Percentiles rank a stretch among this genome's conserved stretches.
These are phyloP conservation scores for Drosophila suboccidentalis DNA, from an alignment of 2,888 invertebrate genomes.

Conservation along the genomic window DNA sequence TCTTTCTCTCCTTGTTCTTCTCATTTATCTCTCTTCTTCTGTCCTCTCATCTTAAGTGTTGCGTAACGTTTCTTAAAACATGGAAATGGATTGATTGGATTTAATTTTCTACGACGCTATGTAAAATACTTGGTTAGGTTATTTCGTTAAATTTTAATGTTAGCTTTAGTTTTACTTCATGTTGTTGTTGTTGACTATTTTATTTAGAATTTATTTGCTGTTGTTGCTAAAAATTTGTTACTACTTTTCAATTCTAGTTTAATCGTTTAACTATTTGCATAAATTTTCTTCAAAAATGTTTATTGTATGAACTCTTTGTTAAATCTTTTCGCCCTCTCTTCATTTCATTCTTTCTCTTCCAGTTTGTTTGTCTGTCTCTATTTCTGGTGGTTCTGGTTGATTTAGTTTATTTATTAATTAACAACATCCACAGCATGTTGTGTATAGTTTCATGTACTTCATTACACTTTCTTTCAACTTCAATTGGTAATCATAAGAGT, in stretches of 20 bases:
- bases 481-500: background rate
- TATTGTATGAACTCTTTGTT: conserved; percentile 35
- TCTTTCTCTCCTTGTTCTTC: background rate
- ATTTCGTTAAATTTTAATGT: conserved; percentile 36
- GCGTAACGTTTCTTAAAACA: conserved; percentile 65
- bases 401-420: conserved; percentile 18
- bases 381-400: conserved; percentile 36
- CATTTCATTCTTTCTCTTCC: background rate
- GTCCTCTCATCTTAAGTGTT: conserved; percentile 57
- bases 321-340: conserved; percentile 33
- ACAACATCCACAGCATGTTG: conserved; percentile 14
- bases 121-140: conserved; percentile 69
- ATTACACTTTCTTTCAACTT: conserved; percentile 4
- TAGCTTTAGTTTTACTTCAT: conserved; percentile 46
- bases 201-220: conserved; percentile 61
- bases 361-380: conserved; percentile 8
- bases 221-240: conserved; percentile 69
- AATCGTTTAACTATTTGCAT: conserved; percentile 68
- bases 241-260: conserved; percentile 67
- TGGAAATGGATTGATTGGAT: conserved; percentile 58
- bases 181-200: conserved; percentile 59
- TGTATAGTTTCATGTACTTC: conserved; percentile 6
- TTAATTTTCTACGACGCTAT: conserved; percentile 52
- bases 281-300: conserved; percentile 64
- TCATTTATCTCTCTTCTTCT: background rate